These are phyloP conservation scores for Orchesella flavescens DNA, from an alignment of 2,888 invertebrate species.

Conservation along the genomic window DNA sequence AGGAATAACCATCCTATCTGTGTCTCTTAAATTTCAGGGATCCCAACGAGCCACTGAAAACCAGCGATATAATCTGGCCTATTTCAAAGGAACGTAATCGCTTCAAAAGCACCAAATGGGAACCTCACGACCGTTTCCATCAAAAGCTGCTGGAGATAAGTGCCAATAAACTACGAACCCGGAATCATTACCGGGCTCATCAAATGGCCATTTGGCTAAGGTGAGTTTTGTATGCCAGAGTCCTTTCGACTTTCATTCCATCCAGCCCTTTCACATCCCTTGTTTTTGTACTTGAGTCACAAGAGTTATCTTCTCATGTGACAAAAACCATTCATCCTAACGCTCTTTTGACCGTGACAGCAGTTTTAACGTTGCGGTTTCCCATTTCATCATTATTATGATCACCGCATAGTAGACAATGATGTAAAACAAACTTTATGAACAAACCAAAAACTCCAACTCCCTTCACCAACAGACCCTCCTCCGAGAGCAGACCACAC, in stretches of 20 bases:
- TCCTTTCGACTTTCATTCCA: slow-evolving; percentile 28
- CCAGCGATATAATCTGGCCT: slow-evolving; percentile 82
- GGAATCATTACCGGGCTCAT: slow-evolving; percentile 89
- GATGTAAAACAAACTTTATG: neutral
- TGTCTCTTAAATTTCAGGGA: slow-evolving; percentile 78
- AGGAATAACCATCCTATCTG: slow-evolving; percentile 20
- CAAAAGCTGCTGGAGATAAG: slow-evolving; percentile 92
- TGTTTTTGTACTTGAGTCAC: slow-evolving; percentile 11
- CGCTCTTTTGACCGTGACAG: slow-evolving; percentile 10
- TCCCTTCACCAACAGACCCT: too few species aligned
- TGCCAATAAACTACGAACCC: slow-evolving; percentile 70
- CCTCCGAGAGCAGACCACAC: too few species aligned
- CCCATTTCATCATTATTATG: slow-evolving; percentile 39
- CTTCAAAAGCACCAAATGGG: slow-evolving; percentile 89
- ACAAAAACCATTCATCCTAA: slow-evolving; percentile 46
- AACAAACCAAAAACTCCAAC: too few species aligned
- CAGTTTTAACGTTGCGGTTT: slow-evolving; percentile 13
- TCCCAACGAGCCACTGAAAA: slow-evolving; percentile 82
- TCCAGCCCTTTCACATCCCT: slow-evolving; percentile 21
- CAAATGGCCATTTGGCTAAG: slow-evolving; percentile 91
- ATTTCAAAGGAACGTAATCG: slow-evolving; percentile 88
- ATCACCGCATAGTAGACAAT: neutral
- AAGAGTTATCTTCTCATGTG: slow-evolving; percentile 51
- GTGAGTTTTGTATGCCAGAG: slow-evolving; percentile 55
- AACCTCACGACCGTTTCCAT: slow-evolving; percentile 92